Conservation (phyloP, 37 sponge, comb jelly and placozoan species). For the Trichoplax adhaerens region DNA sequence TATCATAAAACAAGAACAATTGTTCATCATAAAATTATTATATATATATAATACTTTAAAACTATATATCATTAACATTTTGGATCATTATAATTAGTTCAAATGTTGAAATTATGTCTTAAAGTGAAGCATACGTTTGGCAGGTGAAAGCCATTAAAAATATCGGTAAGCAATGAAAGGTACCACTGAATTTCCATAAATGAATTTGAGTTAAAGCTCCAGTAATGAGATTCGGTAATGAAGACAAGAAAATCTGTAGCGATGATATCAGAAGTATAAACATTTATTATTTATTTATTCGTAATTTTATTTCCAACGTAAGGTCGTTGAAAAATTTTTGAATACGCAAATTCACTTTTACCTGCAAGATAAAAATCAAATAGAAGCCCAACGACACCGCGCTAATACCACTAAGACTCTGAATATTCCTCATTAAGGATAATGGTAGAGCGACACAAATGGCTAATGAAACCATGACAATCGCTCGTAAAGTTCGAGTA, state of each 20-base stretch:
- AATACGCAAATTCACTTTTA: slow-evolving; percentile 1
- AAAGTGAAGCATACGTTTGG: slow-evolving; percentile 34
- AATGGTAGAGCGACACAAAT: slow-evolving; percentile 43
- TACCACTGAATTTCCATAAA: slow-evolving; percentile 25
- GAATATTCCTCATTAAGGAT: slow-evolving; percentile 25
- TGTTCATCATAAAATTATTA: too few species aligned
- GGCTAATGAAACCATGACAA: slow-evolving; percentile 18
- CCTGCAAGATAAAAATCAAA: slow-evolving; percentile 15
- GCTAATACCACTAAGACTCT: slow-evolving; percentile 25
- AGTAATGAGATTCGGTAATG: slow-evolving; percentile 3
- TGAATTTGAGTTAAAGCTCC: background rate
- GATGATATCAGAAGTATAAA: background rate
- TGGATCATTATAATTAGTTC: too few species aligned
- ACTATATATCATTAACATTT: too few species aligned
- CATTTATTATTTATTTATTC: background rate
- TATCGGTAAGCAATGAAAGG: slow-evolving; percentile 48
- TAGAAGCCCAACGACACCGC: slow-evolving; percentile 45
- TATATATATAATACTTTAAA: too few species aligned
- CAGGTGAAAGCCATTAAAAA: slow-evolving; percentile 51
- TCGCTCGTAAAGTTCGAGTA: slow-evolving; percentile 15
- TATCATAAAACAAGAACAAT: background rate
- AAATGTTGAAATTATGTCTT: too few species aligned
- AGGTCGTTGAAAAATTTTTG: background rate
- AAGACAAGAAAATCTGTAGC: slow-evolving; percentile 8
- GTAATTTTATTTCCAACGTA: background rate